phyloP scores from a whole-genome alignment of 2,797 vertebrate genomes.

The Lophius americanus region DNA sequence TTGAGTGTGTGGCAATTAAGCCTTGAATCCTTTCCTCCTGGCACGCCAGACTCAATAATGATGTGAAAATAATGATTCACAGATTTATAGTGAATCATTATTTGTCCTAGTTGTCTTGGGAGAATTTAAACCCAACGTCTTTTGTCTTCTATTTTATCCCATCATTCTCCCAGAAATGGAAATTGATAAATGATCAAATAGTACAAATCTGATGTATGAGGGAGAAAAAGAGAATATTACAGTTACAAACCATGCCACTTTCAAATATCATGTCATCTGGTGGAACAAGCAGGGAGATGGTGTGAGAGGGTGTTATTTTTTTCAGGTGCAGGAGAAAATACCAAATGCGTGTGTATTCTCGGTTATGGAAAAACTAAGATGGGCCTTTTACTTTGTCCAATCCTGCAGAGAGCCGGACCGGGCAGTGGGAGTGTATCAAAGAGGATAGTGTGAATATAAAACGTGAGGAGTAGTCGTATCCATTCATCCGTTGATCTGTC shows the following conservation, averaged over 20 bases:
- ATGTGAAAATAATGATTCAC: no score
- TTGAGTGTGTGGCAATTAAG: no score
- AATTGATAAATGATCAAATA: no score
- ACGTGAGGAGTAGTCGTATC: background rate
- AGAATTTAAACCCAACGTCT: no score
- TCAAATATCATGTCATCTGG: background rate
- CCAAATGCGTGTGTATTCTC: background rate
- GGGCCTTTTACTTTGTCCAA: constrained; percentile 27
- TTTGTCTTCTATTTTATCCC: no score
- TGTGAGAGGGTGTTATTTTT: background rate
- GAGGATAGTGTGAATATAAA: constrained; percentile 70
- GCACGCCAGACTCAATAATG: no score
- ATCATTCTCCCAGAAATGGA: no score
- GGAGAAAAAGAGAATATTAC: background rate
- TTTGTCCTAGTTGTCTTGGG: no score
- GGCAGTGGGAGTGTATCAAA: constrained; percentile 57
- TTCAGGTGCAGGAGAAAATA: constrained; percentile 2
- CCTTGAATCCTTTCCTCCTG: no score
- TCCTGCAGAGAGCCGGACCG: constrained; percentile 61
- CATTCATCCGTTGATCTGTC: constrained; percentile 12
- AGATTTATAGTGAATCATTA: no score
- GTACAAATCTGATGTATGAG: no score
- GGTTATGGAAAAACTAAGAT: constrained; percentile 23
- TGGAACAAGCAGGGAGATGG: background rate
- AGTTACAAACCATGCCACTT: background rate